phyloP scores from a whole-genome alignment of 2,888 invertebrate genomes.

The Pycnomerus fuliginosus region DNA sequence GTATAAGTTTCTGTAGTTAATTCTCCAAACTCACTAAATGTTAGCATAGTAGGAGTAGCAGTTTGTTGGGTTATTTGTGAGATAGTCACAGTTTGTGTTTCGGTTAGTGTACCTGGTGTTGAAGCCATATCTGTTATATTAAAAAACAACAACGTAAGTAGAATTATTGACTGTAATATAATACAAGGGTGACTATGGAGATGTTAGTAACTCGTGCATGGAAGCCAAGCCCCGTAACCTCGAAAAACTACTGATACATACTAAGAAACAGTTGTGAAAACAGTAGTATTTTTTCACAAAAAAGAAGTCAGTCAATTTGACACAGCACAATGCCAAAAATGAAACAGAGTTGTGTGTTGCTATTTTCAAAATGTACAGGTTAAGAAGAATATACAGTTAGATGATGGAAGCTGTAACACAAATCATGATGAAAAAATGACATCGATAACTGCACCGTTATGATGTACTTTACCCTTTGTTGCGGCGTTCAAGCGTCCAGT shows the following conservation, averaged over 20 bases:
- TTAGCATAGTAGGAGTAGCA: slow-evolving; percentile 38
- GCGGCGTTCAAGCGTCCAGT: slow-evolving; percentile 33
- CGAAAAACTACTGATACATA: neutral
- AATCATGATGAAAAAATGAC: slow-evolving; percentile 15
- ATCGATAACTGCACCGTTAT: slow-evolving; percentile 20
- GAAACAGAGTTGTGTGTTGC: slow-evolving; percentile 40
- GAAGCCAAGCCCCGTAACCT: slow-evolving; percentile 16
- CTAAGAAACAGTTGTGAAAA: slow-evolving; percentile 25
- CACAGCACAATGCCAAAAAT: slow-evolving; percentile 24
- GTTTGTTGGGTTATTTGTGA: slow-evolving; percentile 40
- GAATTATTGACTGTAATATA: slow-evolving; percentile 34
- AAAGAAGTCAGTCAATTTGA: slow-evolving; percentile 39
- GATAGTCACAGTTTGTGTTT: slow-evolving; percentile 44
- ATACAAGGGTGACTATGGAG: slow-evolving; percentile 30
- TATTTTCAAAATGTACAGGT: slow-evolving; percentile 44
- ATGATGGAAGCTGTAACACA: slow-evolving; percentile 43
- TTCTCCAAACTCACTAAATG: slow-evolving; percentile 32
- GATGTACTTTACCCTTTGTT: slow-evolving; percentile 27
- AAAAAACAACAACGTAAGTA: slow-evolving; percentile 39
- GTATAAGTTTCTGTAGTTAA: slow-evolving; percentile 32
- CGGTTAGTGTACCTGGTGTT: slow-evolving; percentile 52
- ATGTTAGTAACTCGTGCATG: slow-evolving; percentile 33
- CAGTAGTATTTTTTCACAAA: slow-evolving; percentile 34
- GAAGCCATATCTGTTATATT: slow-evolving; percentile 52
- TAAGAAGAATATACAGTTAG: slow-evolving; percentile 48